Base-by-base conservation (phyloP, 2,113 vertebrate species). In the Psettodes erumei region DNA sequence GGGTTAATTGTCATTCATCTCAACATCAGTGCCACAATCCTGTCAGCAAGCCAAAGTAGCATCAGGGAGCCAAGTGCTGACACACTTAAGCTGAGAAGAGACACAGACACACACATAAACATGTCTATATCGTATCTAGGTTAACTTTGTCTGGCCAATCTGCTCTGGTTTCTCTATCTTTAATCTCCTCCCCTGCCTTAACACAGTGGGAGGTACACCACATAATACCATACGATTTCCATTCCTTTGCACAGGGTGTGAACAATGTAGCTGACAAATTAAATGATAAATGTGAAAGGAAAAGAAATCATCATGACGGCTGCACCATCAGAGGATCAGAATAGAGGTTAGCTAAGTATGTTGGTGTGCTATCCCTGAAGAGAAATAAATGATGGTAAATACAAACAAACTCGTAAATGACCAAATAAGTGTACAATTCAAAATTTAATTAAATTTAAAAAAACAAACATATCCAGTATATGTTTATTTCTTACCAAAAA, bases 111-210 rank as follows among this genome's bases (percentile, higher is more conserved):
- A 16, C 18, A 65, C 45, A 79, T 54, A 71, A 80, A 79, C 70
- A 79, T 59, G 77, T 70, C 66, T 71, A 72, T 7, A 62, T 4
- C 18, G 83, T 87, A 93, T 92, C 79, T 93, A 92, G 92, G 93
- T 93, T 93, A 93, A 87, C 90, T 87, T 91, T 83, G 81, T 87
- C 86, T 71, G 76, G 88, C 87, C 89, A 93, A 91, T 91, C 89
- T 91, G 91, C 79, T 91, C 75, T 72, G 61, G 53, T 88, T 87
- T 83, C 84, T 58, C 82, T 82, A 79, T 43, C 77, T 82, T 83
- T 93, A 91, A 93, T 93, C 91, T 87, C 82, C 66, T 82, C 75
- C 76, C 40, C 54, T 86, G 86, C 53, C 56, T 78, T 72, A 71
- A 79, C 78, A 68, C 68, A 21, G 76, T 74, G 60, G 82, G 85